Evolutionary conservation across 23 tunicate genomes (phyloP), one percentile per base, ranked within the genome.

Genomic region (Clavelina lepadiformis): DNA sequence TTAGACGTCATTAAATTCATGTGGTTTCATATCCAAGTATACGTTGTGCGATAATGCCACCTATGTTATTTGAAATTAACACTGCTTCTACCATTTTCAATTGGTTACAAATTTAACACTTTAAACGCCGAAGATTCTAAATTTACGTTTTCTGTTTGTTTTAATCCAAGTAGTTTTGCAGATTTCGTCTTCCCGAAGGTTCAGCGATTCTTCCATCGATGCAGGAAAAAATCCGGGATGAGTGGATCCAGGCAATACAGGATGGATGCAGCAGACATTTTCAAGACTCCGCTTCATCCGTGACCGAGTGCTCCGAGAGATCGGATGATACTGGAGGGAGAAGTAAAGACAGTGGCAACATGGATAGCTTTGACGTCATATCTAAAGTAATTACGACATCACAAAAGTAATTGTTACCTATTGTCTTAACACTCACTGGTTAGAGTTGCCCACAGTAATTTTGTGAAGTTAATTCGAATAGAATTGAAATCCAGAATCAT

Each of bases 201-300:
- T 20, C 55, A 7, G 44, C 75, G 1, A 6, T 3, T 55, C 62
- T 49, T 49, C 29, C 38, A 38, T 55, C 53, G 49, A 37, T 49
- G 45, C 65, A 55, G 75, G 63, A 78, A 34, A 8, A 23, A 29
- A 35, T 80, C 38, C 71, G 77, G 2, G 86, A 71, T 63, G 86
- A 80, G 30, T 80, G 86, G 86, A 80, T 80, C 28, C 38, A 32
- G n/a, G 86, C 86, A n/a, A 72, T 80, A 44, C 72, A 80, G 3
- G 72, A 70, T 6, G 86, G 77, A 52, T 80, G 77, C 66, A 57
- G 33, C 26, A 61, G 78, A 51, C 53, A 60, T 56, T 80, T 70
- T 37, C 52, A 56, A 21, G 69, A 73, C n/a, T 50, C 74, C 2
- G 35, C 31, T 28, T n/a, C n/a, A n/a, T 68, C 74, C 1, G 61